A percentile compares a stretch with the other conserved stretches of the same genome.
These are phyloP conservation scores for Bursaphelenchus mucronatus DNA, from an alignment of 1,140 invertebrate genomes.

Conservation along the genomic window DNA sequence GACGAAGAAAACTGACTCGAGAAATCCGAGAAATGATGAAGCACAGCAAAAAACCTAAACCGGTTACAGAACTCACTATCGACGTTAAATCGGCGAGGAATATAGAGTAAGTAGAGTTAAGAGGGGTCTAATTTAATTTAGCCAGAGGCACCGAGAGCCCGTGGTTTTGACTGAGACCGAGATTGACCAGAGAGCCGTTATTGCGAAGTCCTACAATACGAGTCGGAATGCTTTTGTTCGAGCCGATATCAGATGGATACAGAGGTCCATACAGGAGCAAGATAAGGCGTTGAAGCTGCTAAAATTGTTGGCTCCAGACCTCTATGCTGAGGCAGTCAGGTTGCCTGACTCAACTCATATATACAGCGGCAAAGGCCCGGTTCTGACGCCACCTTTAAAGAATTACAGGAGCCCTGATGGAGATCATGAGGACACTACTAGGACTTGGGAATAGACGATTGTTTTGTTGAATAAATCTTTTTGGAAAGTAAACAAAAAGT, in stretches of 20 bases:
- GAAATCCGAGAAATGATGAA: conserved; percentile 56
- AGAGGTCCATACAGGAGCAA: conserved; percentile 42
- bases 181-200: conserved; percentile 40
- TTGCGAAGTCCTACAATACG: conserved; percentile 44
- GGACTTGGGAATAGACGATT: neutral
- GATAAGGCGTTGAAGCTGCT: conserved; percentile 56
- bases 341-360: conserved; percentile 52
- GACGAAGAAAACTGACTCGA: conserved; percentile 49
- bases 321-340: conserved; percentile 60
- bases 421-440: conserved; percentile 54
- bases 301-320: conserved; percentile 55
- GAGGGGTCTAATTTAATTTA: conserved; percentile 39
- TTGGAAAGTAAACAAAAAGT: no score
- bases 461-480: no score
- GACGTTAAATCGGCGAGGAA: conserved; percentile 53
- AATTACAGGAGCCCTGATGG: conserved; percentile 61
- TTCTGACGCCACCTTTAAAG: conserved; percentile 58
- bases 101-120: conserved; percentile 40
- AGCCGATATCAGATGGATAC: conserved; percentile 47
- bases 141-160: conserved; percentile 33
- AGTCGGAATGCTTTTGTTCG: conserved; percentile 27
- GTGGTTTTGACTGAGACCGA: conserved; percentile 24
- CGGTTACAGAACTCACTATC: conserved; percentile 51
- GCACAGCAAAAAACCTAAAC: conserved; percentile 59
- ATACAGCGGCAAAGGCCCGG: conserved; percentile 54